phyloP scores from a whole-genome alignment of 2,888 invertebrate genomes.

The Dasypolia templi region DNA sequence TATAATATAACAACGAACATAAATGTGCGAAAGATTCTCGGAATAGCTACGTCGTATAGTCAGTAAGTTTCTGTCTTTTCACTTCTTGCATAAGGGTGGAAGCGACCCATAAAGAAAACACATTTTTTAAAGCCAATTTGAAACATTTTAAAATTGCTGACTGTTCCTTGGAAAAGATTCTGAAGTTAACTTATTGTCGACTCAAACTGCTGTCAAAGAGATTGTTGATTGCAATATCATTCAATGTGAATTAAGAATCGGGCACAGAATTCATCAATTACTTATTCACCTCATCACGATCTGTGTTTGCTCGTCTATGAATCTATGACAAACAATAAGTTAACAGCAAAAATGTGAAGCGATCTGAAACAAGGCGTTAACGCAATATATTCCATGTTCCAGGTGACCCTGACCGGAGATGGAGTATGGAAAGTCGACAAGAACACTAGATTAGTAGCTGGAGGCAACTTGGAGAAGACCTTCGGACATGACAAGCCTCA shows the following conservation, averaged over 20 bases:
- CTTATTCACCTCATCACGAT: background rate
- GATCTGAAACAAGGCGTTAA: constrained; percentile 2
- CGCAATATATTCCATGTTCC: constrained; percentile 8
- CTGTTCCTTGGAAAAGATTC: too few species aligned
- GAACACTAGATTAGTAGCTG: constrained; percentile 72
- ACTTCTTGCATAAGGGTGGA: background rate
- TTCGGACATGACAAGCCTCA: constrained; percentile 72
- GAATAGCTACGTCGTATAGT: too few species aligned
- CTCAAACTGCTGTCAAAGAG: too few species aligned
- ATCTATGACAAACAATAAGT: background rate
- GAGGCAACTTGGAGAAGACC: constrained; percentile 69
- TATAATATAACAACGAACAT: too few species aligned
- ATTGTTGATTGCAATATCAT: background rate
- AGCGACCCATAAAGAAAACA: background rate
- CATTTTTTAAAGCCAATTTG: too few species aligned
- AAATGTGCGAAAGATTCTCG: too few species aligned
- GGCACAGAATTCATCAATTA: too few species aligned
- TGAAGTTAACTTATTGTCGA: too few species aligned
- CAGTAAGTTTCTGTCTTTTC: background rate
- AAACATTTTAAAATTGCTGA: background rate
- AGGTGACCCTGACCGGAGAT: constrained; percentile 72
- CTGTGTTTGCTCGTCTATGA: background rate
- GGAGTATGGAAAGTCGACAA: constrained; percentile 76
- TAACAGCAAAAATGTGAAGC: too few species aligned
- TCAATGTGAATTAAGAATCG: too few species aligned